These are phyloP conservation scores for Andrena marginata DNA, from an alignment of 2,888 invertebrate genomes.

Conservation along the genomic window DNA sequence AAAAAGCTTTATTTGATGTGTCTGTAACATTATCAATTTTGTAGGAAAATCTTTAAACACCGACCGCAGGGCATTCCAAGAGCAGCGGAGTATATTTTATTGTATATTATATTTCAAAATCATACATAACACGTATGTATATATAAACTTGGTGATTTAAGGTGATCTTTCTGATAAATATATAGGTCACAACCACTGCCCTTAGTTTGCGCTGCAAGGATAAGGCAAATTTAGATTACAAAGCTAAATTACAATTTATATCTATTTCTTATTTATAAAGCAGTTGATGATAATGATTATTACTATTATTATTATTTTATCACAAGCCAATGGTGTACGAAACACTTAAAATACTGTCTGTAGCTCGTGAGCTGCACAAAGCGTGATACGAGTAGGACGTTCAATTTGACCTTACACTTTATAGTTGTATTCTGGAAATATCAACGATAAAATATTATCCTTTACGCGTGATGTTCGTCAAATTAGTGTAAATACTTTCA, in stretches of 20 bases:
- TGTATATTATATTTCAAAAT: conserved; percentile 58
- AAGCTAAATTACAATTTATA: conserved; percentile 71
- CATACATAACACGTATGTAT: conserved; percentile 44
- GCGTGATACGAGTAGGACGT: conserved; percentile 71
- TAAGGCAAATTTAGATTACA: conserved; percentile 77
- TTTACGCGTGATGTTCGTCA: conserved; percentile 27
- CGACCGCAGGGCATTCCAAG: conserved; percentile 56
- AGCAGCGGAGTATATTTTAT: conserved; percentile 57
- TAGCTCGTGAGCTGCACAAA: conserved; percentile 70
- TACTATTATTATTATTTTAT: conserved; percentile 68
- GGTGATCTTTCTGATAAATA: conserved; percentile 45
- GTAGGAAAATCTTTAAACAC: conserved; percentile 62
- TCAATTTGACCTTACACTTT: conserved; percentile 70
- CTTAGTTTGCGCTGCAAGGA: conserved; percentile 69
- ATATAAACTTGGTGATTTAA: conserved; percentile 50
- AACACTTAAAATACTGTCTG: conserved; percentile 78
- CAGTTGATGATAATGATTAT: conserved; percentile 60
- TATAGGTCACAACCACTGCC: conserved; percentile 59
- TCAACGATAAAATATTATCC: conserved; percentile 62
- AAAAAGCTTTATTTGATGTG: conserved; percentile 69
- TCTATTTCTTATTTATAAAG: conserved; percentile 69
- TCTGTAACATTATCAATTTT: conserved; percentile 64
- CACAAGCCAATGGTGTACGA: conserved; percentile 79
- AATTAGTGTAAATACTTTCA: conserved; percentile 14
- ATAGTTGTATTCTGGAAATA: conserved; percentile 65